Evolutionary conservation across 2,797 vertebrate species (phyloP), one percentile per base, ranked within the genome.

Genomic region (Pseudochirops cupreus): DNA sequence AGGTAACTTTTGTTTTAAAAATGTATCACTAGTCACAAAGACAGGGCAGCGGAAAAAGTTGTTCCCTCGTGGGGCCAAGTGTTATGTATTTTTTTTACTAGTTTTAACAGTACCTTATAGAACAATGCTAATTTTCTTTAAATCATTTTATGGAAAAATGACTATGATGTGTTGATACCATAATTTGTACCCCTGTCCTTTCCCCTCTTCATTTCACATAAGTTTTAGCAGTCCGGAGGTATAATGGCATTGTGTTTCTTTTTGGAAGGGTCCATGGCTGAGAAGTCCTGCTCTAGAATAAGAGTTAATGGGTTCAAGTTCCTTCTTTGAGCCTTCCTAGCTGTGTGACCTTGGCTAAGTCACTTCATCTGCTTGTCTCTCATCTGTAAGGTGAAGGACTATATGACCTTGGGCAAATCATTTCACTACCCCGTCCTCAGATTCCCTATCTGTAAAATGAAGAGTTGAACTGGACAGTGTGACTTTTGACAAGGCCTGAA

Each of bases 101-200:
- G 10, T 91, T 59, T 67, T 55, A 29, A 16, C 9, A 1, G 52
- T 92, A 93, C 21, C 57, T 28, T 96, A 50, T 87, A 24, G n/a
- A 62, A 10, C 90, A 97, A 29, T 50, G 96, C 91, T 96, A 0
- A 56, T 90, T 97, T 97, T 95, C 14, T n/a, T 94, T 92, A 62
- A 92, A 33, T 31, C 2, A 1, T 95, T 95, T 96, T 62, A 33
- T 0, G 13, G 82, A 57, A 5, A 28, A 91, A 33, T 26, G 39
- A 24, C 6, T 54, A 5, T 5, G 59, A 29, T 1, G 21, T 93
- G 97, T 94, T 90, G 10, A 56, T 0, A 0, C 93, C 56, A 0
- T 93, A 93, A 1, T 18, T 56, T 28, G 90, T 57, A 52, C 12
- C 0, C 50, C 7, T 14, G 4, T 55, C 54, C 62, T 39, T 18